Evolutionary conservation across 2,797 vertebrate species (phyloP).

Genomic region (Sciurus carolinensis): DNA sequence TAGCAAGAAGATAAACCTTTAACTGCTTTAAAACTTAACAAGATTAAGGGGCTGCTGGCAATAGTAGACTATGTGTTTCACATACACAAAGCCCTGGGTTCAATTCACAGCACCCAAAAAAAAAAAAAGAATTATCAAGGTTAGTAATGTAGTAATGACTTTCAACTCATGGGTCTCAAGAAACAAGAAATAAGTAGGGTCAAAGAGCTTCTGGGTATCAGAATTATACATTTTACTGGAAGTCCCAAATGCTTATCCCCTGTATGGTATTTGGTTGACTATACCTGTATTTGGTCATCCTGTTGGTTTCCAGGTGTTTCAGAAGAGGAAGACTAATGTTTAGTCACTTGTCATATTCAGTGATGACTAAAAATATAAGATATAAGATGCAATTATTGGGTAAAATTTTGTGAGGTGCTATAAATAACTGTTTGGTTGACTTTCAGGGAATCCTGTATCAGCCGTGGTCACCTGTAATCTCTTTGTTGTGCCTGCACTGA

Average conservation of each 20-base stretch:
- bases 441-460: slow-evolving; percentile 97
- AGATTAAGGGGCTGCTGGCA: not conserved
- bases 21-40: slow-evolving; percentile 18
- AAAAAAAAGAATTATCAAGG: not conserved
- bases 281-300: not conserved
- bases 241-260: not conserved
- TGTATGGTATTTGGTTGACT: slow-evolving; percentile 34
- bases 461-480: slow-evolving; percentile 99
- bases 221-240: not conserved
- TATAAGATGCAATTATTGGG: not conserved
- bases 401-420: not conserved
- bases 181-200: slow-evolving; percentile 56
- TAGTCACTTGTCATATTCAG: not conserved
- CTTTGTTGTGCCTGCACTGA: slow-evolving; percentile 99
- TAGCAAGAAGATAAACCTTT: slow-evolving; percentile 9
- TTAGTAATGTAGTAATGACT: not conserved
- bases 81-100: not conserved
- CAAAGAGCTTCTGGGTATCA: slow-evolving; percentile 51
- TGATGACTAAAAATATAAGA: not conserved
- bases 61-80: not conserved
- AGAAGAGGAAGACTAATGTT: slow-evolving; percentile 40
- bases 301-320: slow-evolving; percentile 41
- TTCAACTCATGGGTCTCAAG: not conserved
- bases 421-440: slow-evolving; percentile 80
- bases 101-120: not conserved